Evolutionary conservation across 1,140 invertebrate species (phyloP).

Genomic region (Mya arenaria): DNA sequence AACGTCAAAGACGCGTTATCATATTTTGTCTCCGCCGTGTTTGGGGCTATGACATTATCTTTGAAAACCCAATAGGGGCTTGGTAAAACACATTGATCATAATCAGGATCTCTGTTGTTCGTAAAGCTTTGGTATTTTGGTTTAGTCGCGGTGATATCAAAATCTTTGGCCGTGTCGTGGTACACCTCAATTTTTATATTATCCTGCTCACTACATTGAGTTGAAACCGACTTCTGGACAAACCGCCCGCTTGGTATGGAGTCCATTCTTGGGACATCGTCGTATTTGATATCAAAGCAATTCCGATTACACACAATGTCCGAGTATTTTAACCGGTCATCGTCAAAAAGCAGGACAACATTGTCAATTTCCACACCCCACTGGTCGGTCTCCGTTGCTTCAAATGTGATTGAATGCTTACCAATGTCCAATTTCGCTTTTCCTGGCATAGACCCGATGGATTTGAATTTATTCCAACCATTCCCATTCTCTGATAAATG

Average conservation of each 20-base stretch:
- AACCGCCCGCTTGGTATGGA: conserved; percentile 41
- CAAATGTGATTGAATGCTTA: conserved; percentile 17
- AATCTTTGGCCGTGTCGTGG: conserved; percentile 32
- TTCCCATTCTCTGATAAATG: neutral
- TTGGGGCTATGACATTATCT: neutral
- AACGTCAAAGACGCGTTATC: neutral
- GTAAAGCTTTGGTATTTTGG: conserved; percentile 40
- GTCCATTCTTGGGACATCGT: conserved; percentile 24
- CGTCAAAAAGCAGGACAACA: conserved; percentile 12
- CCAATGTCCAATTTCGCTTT: neutral
- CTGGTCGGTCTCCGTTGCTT: conserved; percentile 7
- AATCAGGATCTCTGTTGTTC: conserved; percentile 40
- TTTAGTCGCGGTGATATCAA: conserved; percentile 42
- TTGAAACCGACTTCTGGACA: conserved; percentile 41
- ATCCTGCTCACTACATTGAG: conserved; percentile 40
- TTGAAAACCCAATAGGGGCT: conserved; percentile 43
- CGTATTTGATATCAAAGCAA: conserved; percentile 47
- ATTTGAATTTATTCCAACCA: conserved; percentile 45
- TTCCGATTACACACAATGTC: conserved; percentile 21
- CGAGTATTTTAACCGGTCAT: conserved; percentile 1
- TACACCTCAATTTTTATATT: conserved; percentile 46
- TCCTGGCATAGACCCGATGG: neutral
- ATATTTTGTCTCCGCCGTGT: neutral
- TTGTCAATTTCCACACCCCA: conserved; percentile 49
- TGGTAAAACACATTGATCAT: conserved; percentile 10